Evolutionary conservation across 92 coral and sea anemone genomes (phyloP), one percentile per base, ranked within the genome.

Genomic region (Meandrina meandrites): DNA sequence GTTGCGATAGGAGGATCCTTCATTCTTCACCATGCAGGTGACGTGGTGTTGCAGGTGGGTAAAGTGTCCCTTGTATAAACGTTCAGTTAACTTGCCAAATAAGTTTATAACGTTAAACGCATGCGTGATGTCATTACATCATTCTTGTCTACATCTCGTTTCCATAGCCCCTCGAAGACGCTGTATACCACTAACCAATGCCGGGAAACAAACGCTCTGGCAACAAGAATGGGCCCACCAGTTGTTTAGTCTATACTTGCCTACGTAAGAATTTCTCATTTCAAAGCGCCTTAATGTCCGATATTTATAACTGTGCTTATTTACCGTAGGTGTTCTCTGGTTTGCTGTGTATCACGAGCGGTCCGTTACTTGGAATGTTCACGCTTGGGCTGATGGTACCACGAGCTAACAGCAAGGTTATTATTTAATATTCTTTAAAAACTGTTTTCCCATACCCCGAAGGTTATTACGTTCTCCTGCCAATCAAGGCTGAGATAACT

Each of bases 341-440:
- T 22, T 67, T 88, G 31, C 75, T 76, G 22, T 80, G 87, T 21
- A 89, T 91, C 75, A 69, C 84, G 18, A 90, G 94, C 1, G 94
- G 94, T 14, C 82, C 94, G 10, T 76, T 91, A 17, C 90, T 91
- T 4, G 94, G 94, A 13, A 40, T 91, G 22, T 91, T 91, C 81
- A 85, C 85, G 0, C 77, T 91, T 48, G 94, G 94, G 0, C 81
- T 91, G 81, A 51, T 91, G 74, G 86, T 91, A 48, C 85, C 92
- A 57, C 84, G 92, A 74, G 90, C 94, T 19, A 89, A 91, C 81
- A 86, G 90, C 79, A 64, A 82, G 92, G 94, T 91, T 64, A 77
- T 4, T 13, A 47, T 37, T 18, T 24, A 16, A 8, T 72, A 5
- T 56, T 34, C 31, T 32, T 82, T n/a, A n/a, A 18, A 51, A 30